Evolutionary conservation across 2,888 invertebrate genomes (phyloP).

Genomic region (Rotaria sp.): DNA sequence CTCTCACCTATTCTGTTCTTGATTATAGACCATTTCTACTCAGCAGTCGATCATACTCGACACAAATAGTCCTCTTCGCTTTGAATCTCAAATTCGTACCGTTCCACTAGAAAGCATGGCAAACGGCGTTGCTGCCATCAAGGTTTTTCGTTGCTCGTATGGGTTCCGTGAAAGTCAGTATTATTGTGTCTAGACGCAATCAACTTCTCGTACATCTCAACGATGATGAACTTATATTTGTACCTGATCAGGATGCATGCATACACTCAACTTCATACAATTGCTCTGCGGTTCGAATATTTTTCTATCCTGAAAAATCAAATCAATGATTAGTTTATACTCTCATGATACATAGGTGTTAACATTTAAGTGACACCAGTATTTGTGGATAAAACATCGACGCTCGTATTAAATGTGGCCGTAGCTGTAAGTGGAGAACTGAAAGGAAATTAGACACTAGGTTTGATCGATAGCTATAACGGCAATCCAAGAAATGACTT

Average conservation of each 20-base stretch:
- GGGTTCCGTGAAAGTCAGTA: neutral
- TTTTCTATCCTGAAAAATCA: neutral
- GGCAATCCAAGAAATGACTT: neutral
- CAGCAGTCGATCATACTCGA: neutral
- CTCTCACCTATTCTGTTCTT: neutral
- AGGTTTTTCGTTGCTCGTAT: neutral
- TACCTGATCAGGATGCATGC: neutral
- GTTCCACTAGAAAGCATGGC: neutral
- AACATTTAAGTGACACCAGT: neutral
- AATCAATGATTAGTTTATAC: neutral
- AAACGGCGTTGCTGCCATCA: neutral
- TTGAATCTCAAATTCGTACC: neutral
- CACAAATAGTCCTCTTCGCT: neutral
- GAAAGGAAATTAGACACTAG: neutral
- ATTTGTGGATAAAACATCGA: neutral
- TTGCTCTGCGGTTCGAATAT: neutral
- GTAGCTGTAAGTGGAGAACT: neutral
- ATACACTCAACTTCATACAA: neutral
- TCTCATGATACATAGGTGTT: neutral
- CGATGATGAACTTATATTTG: neutral
- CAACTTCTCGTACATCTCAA: neutral
- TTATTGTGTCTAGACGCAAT: neutral
- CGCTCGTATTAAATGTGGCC: neutral
- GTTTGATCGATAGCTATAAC: neutral
- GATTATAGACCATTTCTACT: conserved; percentile 40